Percentiles rank a stretch among this genome's conserved stretches.
These are phyloP conservation scores for Protodeltote pygarga DNA, from an alignment of 2,888 invertebrate species.

Conservation along the genomic window DNA sequence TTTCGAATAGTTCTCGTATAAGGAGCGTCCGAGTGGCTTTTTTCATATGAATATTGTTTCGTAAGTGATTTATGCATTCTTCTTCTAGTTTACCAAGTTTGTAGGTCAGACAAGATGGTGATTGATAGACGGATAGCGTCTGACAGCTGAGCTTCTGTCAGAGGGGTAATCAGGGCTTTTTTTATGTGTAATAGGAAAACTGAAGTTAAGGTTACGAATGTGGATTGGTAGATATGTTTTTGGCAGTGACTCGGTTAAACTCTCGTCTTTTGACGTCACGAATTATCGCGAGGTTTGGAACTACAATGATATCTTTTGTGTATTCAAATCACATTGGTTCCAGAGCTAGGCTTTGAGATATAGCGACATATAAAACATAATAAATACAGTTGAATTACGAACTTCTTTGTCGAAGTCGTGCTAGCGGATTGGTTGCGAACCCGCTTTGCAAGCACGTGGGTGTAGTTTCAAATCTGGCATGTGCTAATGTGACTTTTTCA, in stretches of 20 bases:
- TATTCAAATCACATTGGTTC: too few species aligned
- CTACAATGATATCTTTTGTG: too few species aligned
- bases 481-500: too few species aligned
- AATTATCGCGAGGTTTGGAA: too few species aligned
- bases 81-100: conserved; percentile 35
- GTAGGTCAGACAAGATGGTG: conserved; percentile 37
- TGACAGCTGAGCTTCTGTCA: conserved; percentile 16
- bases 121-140: conserved; percentile 34
- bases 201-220: conserved; percentile 14
- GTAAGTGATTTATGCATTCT: conserved; percentile 50
- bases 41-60: conserved; percentile 55
- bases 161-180: conserved; percentile 28
- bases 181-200: conserved; percentile 17
- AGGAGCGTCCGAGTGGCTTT: conserved; percentile 46
- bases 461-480: too few species aligned
- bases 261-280: too few species aligned
- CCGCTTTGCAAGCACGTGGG: too few species aligned
- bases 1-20: conserved; percentile 49
- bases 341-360: too few species aligned
- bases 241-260: neutral
- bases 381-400: too few species aligned
- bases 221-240: neutral
- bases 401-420: too few species aligned
- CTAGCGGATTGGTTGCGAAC: too few species aligned
- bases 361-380: too few species aligned